These are phyloP conservation scores for Strongylocentrotus purpuratus DNA, from an alignment of 35 echinoderm and acorn worm genomes.

Conservation along the genomic window DNA sequence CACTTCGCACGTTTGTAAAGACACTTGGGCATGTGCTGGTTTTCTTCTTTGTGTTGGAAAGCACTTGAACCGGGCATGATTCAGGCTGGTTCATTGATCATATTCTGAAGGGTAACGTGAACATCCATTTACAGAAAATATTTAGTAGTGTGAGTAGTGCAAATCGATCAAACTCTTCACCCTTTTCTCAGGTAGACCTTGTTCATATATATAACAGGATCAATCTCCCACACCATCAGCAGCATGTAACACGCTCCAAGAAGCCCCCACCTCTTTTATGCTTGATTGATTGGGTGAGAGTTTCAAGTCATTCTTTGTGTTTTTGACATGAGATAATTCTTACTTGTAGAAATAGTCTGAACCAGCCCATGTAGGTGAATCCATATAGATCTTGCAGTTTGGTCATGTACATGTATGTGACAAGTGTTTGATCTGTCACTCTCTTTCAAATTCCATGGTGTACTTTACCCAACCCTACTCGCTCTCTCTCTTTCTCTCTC, in stretches of 20 bases:
- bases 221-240: too few species aligned
- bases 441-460: not conserved
- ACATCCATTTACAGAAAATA: not conserved
- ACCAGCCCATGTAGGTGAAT: not conserved
- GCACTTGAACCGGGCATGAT: not conserved
- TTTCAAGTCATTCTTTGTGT: not conserved
- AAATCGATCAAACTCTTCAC: not conserved
- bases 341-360: not conserved
- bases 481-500: not conserved
- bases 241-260: not conserved
- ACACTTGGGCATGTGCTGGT: not conserved
- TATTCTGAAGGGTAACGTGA: not conserved
- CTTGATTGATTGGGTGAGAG: not conserved
- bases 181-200: not conserved
- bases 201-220: not conserved
- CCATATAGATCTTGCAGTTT: not conserved
- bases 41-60: not conserved
- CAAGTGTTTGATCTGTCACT: not conserved
- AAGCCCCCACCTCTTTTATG: not conserved
- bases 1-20: not conserved
- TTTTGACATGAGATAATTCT: not conserved
- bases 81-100: not conserved
- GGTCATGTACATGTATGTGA: not conserved
- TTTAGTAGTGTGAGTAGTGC: not conserved
- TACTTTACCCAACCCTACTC: too few species aligned